Evolutionary conservation across 92 coral and sea anemone genomes (phyloP).

Genomic region (Plumapathes pennacea): DNA sequence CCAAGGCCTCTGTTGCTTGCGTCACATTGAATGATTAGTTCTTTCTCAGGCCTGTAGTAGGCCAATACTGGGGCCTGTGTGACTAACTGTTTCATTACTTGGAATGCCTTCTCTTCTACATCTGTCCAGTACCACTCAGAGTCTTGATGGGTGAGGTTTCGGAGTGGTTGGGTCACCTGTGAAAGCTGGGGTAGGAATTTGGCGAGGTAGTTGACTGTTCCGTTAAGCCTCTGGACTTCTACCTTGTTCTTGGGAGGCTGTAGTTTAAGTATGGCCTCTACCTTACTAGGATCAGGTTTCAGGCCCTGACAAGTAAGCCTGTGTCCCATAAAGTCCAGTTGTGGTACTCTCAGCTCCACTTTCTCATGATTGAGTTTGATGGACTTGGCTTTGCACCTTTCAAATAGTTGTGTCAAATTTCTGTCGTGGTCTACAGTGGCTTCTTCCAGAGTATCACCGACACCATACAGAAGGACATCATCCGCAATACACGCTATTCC

Average conservation of each 20-base stretch:
- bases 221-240: conserved; percentile 10
- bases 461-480: conserved; percentile 1
- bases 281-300: conserved; percentile 2
- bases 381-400: conserved; percentile 9
- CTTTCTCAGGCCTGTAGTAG: conserved; percentile 8
- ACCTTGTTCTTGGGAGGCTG: conserved; percentile 2
- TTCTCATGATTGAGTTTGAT: conserved; percentile 9
- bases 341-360: conserved; percentile 7
- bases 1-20: conserved; percentile 12
- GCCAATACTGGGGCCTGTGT: conserved; percentile 6
- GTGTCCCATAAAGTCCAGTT: conserved; percentile 20
- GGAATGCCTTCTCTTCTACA: not conserved
- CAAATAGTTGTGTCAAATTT: conserved; percentile 1
- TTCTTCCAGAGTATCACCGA: no score
- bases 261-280: no score
- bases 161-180: conserved; percentile 4
- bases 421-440: conserved; percentile 5
- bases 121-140: conserved; percentile 4
- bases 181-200: conserved; percentile 8
- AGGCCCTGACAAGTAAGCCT: not conserved
- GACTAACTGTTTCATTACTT: conserved; percentile 2
- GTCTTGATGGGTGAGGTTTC: conserved; percentile 1
- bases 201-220: conserved; percentile 14
- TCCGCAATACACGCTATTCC: conserved; percentile 11
- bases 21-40: conserved; percentile 6